Percentiles rank a stretch among this genome's conserved stretches.
Evolutionary conservation across 92 coral and sea anemone genomes (phyloP).

Genomic region (Phenganax stokvisi): DNA sequence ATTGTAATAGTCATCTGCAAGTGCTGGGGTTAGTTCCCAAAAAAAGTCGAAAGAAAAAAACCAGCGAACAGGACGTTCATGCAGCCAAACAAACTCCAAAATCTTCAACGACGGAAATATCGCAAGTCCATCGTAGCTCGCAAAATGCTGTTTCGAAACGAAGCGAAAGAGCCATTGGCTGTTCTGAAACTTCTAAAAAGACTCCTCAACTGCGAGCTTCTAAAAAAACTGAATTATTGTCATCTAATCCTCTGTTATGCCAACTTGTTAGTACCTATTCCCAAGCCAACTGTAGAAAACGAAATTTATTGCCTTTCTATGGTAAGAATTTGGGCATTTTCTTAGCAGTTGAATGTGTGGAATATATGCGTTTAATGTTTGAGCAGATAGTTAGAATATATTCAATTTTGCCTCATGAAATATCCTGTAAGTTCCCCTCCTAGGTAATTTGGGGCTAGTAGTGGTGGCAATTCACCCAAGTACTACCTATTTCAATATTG

Average conservation of each 20-base stretch:
- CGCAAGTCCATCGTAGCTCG: slow-evolving; percentile 49
- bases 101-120: slow-evolving; percentile 63
- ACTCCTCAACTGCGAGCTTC: slow-evolving; percentile 65
- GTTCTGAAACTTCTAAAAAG: slow-evolving; percentile 48
- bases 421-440: background rate
- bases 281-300: slow-evolving; percentile 44
- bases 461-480: no score
- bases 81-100: slow-evolving; percentile 55
- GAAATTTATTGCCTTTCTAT: slow-evolving; percentile 68
- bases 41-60: slow-evolving; percentile 87
- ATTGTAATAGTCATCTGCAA: slow-evolving; percentile 98
- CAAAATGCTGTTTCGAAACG: slow-evolving; percentile 71
- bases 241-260: slow-evolving; percentile 41
- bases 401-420: background rate
- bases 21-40: slow-evolving; percentile 95
- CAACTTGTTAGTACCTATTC: slow-evolving; percentile 36
- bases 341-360: background rate
- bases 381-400: background rate
- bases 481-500: no score
- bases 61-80: slow-evolving; percentile 60
- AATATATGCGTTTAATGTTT: background rate
- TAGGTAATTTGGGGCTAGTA: no score
- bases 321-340: slow-evolving; percentile 57
- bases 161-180: slow-evolving; percentile 51
- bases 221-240: slow-evolving; percentile 52